Percentiles rank a stretch among this genome's conserved stretches.
Evolutionary conservation across 2,797 vertebrate species (phyloP).

Genomic region (Aotus griseimembra): DNA sequence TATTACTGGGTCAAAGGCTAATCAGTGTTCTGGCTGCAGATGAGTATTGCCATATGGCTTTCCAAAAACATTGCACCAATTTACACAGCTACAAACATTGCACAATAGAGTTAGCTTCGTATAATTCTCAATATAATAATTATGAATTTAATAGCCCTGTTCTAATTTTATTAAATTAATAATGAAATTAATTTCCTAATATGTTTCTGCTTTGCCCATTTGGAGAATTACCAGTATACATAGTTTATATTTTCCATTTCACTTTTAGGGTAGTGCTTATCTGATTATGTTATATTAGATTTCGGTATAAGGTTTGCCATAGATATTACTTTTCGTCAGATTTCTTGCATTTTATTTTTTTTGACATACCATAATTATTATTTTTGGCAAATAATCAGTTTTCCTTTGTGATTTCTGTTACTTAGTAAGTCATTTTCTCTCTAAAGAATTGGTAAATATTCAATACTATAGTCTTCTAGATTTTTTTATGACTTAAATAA

Average conservation of each 20-base stretch:
- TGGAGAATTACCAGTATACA: not conserved
- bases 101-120: not conserved
- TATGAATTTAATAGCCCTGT: constrained; percentile 35
- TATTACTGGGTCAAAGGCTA: constrained; percentile 42
- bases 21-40: not conserved
- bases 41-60: not conserved
- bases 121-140: constrained; percentile 1
- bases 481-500: constrained; percentile 57
- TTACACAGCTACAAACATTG: not conserved
- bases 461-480: not conserved
- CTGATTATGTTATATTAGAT: not conserved
- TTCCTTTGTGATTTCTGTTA: constrained; percentile 6
- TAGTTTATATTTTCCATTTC: not conserved
- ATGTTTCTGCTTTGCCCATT: not conserved
- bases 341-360: constrained; percentile 8
- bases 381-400: not conserved
- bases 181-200: constrained; percentile 13
- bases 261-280: not conserved
- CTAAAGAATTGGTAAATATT: not conserved
- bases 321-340: not conserved
- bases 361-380: not conserved
- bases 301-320: not conserved
- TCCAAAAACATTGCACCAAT: not conserved
- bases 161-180: constrained; percentile 34
- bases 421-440: constrained; percentile 6